A percentile compares a stretch with the other conserved stretches of the same genome.
These are phyloP conservation scores for Panthera tigris DNA, from an alignment of 2,113 vertebrate genomes.

Conservation along the genomic window DNA sequence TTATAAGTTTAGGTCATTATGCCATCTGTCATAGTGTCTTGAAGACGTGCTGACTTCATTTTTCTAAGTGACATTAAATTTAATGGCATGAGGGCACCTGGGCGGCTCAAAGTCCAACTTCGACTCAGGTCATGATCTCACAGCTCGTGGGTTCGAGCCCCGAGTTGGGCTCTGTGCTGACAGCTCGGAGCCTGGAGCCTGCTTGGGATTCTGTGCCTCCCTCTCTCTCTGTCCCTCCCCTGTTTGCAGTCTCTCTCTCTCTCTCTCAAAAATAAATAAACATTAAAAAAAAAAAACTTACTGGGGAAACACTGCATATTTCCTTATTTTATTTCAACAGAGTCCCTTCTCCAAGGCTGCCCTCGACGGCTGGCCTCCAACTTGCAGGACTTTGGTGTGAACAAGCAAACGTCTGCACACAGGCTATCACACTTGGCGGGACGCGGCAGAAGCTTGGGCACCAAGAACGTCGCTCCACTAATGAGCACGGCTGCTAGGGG, in stretches of 20 bases:
- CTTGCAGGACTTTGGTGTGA: neutral
- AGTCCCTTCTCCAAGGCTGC: neutral
- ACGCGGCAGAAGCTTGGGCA: neutral
- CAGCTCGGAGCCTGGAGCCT: too few species aligned
- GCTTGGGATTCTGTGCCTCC: too few species aligned
- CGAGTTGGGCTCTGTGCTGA: too few species aligned
- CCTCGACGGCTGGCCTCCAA: neutral
- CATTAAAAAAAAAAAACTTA: neutral
- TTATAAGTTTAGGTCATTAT: neutral
- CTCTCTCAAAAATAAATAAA: too few species aligned
- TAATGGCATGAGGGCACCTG: neutral
- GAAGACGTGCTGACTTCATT: neutral
- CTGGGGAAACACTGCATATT: neutral
- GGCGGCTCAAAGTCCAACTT: too few species aligned
- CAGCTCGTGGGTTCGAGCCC: too few species aligned
- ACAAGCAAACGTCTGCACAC: neutral
- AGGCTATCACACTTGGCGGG: rapidly evolving
- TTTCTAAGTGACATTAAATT: neutral
- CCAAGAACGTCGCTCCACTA: rapidly evolving
- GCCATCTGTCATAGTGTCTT: neutral
- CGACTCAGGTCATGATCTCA: too few species aligned
- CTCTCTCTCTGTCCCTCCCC: too few species aligned
- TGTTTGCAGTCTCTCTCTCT: too few species aligned
- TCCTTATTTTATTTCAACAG: neutral
- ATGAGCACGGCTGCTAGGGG: rapidly evolving